Conservation (phyloP, 2,113 vertebrate species). For the Lanius ludovicianus region DNA sequence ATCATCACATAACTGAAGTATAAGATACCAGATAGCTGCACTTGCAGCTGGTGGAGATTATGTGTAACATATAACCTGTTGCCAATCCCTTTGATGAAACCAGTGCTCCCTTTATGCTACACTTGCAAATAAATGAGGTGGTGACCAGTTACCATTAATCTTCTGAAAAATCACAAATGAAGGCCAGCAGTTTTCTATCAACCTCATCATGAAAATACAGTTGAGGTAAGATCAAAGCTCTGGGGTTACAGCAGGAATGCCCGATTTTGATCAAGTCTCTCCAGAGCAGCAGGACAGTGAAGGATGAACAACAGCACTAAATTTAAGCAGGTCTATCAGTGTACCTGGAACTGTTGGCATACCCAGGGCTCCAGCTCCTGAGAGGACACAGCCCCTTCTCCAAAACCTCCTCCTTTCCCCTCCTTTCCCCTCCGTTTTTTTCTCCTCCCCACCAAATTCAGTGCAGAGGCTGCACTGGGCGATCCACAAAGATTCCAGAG, state of each 20-base stretch:
- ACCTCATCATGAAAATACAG: neutral
- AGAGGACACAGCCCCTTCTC: neutral
- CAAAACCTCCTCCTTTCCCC: neutral
- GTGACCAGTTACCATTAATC: constrained; percentile 66
- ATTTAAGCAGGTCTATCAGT: neutral
- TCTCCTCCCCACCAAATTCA: neutral
- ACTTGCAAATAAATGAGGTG: constrained; percentile 67
- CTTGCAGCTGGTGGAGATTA: constrained; percentile 68
- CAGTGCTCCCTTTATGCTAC: constrained; percentile 38
- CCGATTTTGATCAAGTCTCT: neutral
- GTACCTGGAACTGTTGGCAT: neutral
- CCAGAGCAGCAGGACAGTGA: neutral
- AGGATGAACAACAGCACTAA: neutral
- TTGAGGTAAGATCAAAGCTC: constrained; percentile 23
- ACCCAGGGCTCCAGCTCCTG: neutral
- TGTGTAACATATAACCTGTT: constrained; percentile 45
- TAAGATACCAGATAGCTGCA: constrained; percentile 56
- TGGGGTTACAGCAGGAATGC: neutral
- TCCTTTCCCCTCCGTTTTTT: neutral
- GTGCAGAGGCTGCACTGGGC: neutral
- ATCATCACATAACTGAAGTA: neutral
- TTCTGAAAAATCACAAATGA: constrained; percentile 35
- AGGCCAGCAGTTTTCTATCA: constrained; percentile 36
- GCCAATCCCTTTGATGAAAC: constrained; percentile 66
- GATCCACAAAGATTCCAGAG: neutral